Percentiles rank a stretch among this genome's conserved stretches.
Evolutionary conservation across 2,888 invertebrate species (phyloP).

Genomic region (Pyrgus malvae): DNA sequence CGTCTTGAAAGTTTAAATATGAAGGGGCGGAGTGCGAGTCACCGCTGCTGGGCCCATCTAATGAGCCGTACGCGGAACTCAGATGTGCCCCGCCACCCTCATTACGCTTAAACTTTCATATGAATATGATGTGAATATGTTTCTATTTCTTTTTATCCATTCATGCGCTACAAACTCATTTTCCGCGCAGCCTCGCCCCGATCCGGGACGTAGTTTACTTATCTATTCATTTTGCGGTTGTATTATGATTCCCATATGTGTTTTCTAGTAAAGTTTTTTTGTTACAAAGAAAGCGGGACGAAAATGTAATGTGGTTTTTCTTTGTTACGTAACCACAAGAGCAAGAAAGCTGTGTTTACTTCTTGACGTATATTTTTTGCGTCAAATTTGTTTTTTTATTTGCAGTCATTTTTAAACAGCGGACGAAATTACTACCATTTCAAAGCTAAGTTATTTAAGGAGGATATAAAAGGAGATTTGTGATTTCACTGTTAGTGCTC

Average conservation of each 20-base stretch:
- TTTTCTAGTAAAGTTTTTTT: constrained; percentile 18
- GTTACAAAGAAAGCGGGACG: constrained; percentile 8
- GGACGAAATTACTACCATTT: too few species aligned
- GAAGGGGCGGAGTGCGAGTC: constrained; percentile 39
- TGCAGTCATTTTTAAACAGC: too few species aligned
- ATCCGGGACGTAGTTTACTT: constrained; percentile 26
- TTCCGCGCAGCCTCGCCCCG: constrained; percentile 22
- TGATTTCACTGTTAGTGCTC: too few species aligned
- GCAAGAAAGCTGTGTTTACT: neutral
- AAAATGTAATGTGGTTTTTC: constrained; percentile 11
- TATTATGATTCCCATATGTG: constrained; percentile 25
- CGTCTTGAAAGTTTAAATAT: constrained; percentile 75
- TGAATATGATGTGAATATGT: constrained; percentile 21
- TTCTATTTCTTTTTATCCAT: constrained; percentile 27
- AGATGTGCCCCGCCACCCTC: constrained; percentile 14
- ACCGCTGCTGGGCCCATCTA: constrained; percentile 21
- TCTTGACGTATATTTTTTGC: too few species aligned
- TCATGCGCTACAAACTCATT: constrained; percentile 27
- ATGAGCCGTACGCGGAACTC: constrained; percentile 29
- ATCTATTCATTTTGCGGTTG: constrained; percentile 28
- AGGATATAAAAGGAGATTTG: too few species aligned
- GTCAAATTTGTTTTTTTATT: too few species aligned
- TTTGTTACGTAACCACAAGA: neutral
- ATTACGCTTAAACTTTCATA: constrained; percentile 23
- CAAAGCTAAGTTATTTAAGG: too few species aligned